These are phyloP conservation scores for Xanthia icteritia DNA, from an alignment of 2,888 invertebrate species.

Conservation along the genomic window DNA sequence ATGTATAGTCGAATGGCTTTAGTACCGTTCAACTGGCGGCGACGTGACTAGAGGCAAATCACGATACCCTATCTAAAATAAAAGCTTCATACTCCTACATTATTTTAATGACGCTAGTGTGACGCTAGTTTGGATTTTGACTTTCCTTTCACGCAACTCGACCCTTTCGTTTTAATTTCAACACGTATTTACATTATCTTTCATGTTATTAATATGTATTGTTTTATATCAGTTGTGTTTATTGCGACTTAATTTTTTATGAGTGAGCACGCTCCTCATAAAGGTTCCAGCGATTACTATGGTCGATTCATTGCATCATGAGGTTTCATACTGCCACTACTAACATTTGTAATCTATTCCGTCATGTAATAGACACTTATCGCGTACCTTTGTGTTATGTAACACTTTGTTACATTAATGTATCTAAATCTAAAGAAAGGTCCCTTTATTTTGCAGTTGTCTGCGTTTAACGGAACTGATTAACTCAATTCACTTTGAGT, in stretches of 20 bases:
- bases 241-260: constrained; percentile 49
- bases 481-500: constrained; percentile 17
- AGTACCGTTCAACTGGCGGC: constrained; percentile 65
- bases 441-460: constrained; percentile 19
- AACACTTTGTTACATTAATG: constrained; percentile 36
- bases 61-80: constrained; percentile 66
- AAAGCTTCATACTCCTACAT: constrained; percentile 44
- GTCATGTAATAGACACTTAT: constrained; percentile 59
- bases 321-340: constrained; percentile 46
- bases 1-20: constrained; percentile 55
- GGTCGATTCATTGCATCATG: constrained; percentile 58
- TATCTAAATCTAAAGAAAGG: constrained; percentile 30
- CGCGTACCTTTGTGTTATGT: constrained; percentile 51
- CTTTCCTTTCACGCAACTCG: constrained; percentile 33
- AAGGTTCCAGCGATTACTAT: constrained; percentile 42
- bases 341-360: constrained; percentile 64
- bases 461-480: constrained; percentile 17
- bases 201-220: constrained; percentile 52
- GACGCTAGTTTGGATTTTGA: constrained; percentile 20
- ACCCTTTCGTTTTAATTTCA: constrained; percentile 47
- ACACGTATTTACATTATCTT: constrained; percentile 51
- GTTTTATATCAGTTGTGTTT: constrained; percentile 37
- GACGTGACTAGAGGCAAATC: constrained; percentile 67
- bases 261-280: constrained; percentile 34
- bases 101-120: constrained; percentile 43